Evolutionary conservation across 2,113 vertebrate genomes (phyloP), one percentile per base, ranked within the genome.

Genomic region (Rafetus swinhoei): DNA sequence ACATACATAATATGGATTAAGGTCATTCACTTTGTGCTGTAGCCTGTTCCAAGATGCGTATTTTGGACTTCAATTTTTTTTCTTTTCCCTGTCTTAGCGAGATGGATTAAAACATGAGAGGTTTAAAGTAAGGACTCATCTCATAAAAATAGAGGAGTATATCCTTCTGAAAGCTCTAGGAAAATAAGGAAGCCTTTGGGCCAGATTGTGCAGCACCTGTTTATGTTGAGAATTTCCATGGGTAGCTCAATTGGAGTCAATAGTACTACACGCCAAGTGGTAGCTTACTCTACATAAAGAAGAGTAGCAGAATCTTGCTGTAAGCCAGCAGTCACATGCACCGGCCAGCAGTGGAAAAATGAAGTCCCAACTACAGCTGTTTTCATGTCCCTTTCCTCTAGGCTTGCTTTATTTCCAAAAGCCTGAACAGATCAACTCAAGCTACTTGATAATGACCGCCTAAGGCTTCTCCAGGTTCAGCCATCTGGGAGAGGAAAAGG

Each of bases 21-120:
- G 80, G 13, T 6, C 5, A 69, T 92, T 89, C 81, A 74, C 95
- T 88, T 9, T 21, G 39, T 53, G 74, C 56, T 94, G 53, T 84
- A 0, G 86, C 89, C 21, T 45, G 35, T 57, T 69, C 62, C 82
- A 89, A 95, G 53, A 93, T 45, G 57, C 29, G 35, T 27, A 7
- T 15, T 79, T 8, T 56, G 19, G 53, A 16, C 3, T 4, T 5
- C 10, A 45, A 29, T 52, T 55, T 3, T 32, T 15, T 80, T 53
- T 50, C n/a, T 32, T 22, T 53, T 80, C 1, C 45, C 24, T 14
- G 84, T 84, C 54, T 87, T 14, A 2, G 21, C 90, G 69, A 80
- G 65, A 1, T 0, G 19, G 9, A 86, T 94, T 54, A 45, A 93
- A 89, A 82, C 0, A 0, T 82, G 88, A 89, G 88, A 90, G 55